phyloP scores from a whole-genome alignment of 2,113 vertebrate species.

The Syngnathus typhle region DNA sequence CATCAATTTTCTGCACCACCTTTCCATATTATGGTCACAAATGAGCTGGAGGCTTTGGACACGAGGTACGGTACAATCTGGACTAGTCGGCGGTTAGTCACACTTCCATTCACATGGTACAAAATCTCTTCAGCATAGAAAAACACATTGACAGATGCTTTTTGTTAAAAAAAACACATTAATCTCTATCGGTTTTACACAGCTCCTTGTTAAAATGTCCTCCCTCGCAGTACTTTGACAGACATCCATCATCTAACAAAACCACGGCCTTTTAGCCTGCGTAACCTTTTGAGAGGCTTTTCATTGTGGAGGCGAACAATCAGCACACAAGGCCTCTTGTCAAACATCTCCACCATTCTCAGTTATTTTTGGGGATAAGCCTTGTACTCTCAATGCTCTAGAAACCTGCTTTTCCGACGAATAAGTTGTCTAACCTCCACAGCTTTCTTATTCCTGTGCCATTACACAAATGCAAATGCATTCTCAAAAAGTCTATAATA shows the following conservation, averaged over 20 bases:
- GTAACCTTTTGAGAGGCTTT: slow-evolving; percentile 41
- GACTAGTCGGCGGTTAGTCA: too few species aligned
- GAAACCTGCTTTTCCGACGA: slow-evolving; percentile 41
- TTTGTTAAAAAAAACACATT: neutral
- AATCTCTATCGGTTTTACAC: neutral
- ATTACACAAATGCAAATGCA: slow-evolving; percentile 48
- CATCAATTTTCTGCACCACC: neutral
- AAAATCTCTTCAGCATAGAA: too few species aligned
- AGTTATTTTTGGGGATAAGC: slow-evolving; percentile 55
- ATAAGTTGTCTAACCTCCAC: slow-evolving; percentile 24
- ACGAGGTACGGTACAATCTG: neutral
- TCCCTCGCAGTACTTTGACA: slow-evolving; percentile 27
- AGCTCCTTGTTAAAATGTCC: slow-evolving; percentile 46
- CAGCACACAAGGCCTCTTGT: slow-evolving; percentile 43
- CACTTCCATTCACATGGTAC: too few species aligned
- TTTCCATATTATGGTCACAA: neutral
- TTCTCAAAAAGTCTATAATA: slow-evolving; percentile 27
- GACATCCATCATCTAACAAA: slow-evolving; percentile 47
- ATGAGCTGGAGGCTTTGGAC: neutral
- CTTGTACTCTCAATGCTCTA: slow-evolving; percentile 23
- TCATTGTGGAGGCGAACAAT: slow-evolving; percentile 52
- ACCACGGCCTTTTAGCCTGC: slow-evolving; percentile 49
- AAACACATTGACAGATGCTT: too few species aligned
- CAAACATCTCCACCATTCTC: slow-evolving; percentile 41
- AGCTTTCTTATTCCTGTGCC: slow-evolving; percentile 21